Conservation (phyloP, 53 echinoderm and acorn worm species). For the Echinometra lucunter region DNA sequence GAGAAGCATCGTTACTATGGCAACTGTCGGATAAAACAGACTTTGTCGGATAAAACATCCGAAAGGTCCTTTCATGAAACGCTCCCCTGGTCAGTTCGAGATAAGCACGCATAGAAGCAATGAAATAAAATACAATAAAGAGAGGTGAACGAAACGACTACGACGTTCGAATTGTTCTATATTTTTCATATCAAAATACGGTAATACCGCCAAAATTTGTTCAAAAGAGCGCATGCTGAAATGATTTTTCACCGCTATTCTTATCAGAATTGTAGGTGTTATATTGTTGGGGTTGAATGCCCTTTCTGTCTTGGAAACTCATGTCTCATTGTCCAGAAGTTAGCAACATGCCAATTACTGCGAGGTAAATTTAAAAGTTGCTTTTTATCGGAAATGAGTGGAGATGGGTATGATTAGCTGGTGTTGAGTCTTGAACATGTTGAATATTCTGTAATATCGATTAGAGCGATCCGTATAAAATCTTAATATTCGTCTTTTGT, state of each 20-base stretch:
- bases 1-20: no score
- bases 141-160: not conserved
- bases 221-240: not conserved
- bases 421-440: constrained; percentile 30
- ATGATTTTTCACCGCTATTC: not conserved
- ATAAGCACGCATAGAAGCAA: no score
- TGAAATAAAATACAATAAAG: not conserved
- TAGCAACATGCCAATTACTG: not conserved
- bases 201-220: not conserved
- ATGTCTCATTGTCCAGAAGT: not conserved
- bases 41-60: no score
- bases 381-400: not conserved
- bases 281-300: not conserved
- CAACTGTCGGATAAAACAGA: no score
- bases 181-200: not conserved
- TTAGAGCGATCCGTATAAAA: not conserved
- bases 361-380: not conserved
- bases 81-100: no score
- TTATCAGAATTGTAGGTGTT: not conserved
- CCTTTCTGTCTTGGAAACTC: not conserved
- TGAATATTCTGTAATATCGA: constrained; percentile 8
- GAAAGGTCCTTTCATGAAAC: no score
- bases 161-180: not conserved
- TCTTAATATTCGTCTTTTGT: not conserved
- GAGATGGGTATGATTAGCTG: not conserved